Base-by-base conservation (phyloP, 2,888 invertebrate genomes). In the Macropis europaea region DNA sequence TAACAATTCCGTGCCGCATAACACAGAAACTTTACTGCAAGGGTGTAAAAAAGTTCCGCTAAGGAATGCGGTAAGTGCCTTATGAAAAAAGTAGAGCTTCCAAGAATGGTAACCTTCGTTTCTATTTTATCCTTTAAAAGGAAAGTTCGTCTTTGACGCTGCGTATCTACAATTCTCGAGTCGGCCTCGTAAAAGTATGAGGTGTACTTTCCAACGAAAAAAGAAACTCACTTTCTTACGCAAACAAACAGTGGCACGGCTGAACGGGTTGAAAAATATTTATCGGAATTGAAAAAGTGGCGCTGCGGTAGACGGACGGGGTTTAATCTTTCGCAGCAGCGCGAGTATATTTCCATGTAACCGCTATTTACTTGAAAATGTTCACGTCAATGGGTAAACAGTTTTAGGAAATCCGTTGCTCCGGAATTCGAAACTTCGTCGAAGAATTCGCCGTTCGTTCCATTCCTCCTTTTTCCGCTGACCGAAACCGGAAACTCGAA, bases 261-360 rank as follows among this genome's bases (percentile, higher is more conserved):
- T 19, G 30, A 26, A 45, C 32, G 69, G 57, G 69, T 68, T 69
- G n/a, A 52, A 52, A 69, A 57, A 67, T 69, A 67, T 69, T 69
- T 69, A 69, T 69, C 32, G 57, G 57, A 38, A 47, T 68, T 36
- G 48, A 3, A 34, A 42, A 17, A 24, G 42, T 13, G 66, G 45
- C 19, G n/a, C 3, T 24, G 24, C 15, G 26, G n/a, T n/a, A n/a
- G n/a, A n/a, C n/a, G n/a, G n/a, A n/a, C 22, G 32, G 13, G 38
- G 38, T 68, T 69, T 68, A 57, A 69, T 68, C 69, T 68, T n/a
- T 57, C 57, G 68, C 45, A n/a, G 40, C 36, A 26, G 19, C 22
- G n/a, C 34, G 26, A 68, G 52, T 69, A 68, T 69, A 36, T 67
- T 69, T 68, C 32, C 50, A 13, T 68, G 68, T 68, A 67, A 52